Percentiles rank a stretch among this genome's conserved stretches.
Conservation (phyloP, 2,113 vertebrate species). For the Capra hircus region DNA sequence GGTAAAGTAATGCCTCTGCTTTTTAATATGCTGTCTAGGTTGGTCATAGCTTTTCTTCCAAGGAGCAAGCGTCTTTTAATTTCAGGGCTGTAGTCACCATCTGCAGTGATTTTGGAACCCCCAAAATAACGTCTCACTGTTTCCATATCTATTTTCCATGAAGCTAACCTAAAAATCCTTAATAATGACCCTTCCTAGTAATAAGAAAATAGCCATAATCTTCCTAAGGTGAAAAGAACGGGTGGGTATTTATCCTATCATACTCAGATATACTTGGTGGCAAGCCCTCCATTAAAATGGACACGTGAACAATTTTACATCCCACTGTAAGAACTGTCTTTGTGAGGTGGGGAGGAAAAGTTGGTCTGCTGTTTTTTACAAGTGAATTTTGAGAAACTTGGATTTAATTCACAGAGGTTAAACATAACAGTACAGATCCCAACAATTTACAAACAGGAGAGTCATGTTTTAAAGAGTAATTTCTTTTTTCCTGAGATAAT, state of each 20-base stretch:
- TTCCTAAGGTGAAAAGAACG: slow-evolving; percentile 30
- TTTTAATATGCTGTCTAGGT: background rate
- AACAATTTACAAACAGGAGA: background rate
- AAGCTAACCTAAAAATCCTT: background rate
- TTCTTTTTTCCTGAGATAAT: slow-evolving; percentile 11
- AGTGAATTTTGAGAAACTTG: slow-evolving; percentile 11
- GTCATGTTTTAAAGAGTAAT: slow-evolving; percentile 4
- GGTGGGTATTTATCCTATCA: background rate
- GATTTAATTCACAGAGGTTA: slow-evolving; percentile 3
- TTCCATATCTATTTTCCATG: background rate
- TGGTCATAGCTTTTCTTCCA: background rate
- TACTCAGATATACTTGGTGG: background rate
- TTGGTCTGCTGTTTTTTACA: background rate
- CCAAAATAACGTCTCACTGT: background rate
- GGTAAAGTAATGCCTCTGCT: background rate
- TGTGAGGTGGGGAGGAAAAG: background rate
- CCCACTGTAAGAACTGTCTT: background rate
- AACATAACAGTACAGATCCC: background rate
- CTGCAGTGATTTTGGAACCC: background rate
- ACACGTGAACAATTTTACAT: background rate
- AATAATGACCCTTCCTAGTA: slow-evolving; percentile 14
- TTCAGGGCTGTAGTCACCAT: background rate
- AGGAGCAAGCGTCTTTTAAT: background rate
- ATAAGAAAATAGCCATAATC: background rate
- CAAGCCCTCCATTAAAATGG: background rate